A percentile compares a stretch with the other conserved stretches of the same genome.
Conservation (phyloP, 2,797 vertebrate species). For the Nannoperca obscura region DNA sequence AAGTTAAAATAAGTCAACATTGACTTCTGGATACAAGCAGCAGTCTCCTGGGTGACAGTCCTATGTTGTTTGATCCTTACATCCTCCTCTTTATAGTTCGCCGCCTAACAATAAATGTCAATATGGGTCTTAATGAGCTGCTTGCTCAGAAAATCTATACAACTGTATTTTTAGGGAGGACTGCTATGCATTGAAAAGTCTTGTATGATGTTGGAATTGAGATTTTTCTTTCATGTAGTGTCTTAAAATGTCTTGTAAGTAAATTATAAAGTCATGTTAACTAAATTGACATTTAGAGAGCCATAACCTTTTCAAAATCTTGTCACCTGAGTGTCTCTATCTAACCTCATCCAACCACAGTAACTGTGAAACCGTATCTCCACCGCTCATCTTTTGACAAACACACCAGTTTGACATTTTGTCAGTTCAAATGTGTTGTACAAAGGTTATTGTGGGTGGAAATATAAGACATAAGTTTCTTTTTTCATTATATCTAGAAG, state of each 20-base stretch:
- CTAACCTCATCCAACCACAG: conserved; percentile 1
- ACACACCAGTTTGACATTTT: neutral
- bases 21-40: no score
- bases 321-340: neutral
- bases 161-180: no score
- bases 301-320: neutral
- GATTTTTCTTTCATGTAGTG: neutral
- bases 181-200: neutral
- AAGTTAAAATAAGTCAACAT: no score
- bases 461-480: neutral
- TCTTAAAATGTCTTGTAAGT: neutral
- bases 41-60: no score
- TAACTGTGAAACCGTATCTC: neutral
- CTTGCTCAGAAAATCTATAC: no score
- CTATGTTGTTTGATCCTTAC: no score
- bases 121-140: no score
- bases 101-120: no score
- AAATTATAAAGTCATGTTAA: neutral
- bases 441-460: neutral
- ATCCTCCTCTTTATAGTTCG: no score
- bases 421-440: neutral
- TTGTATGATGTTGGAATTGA: neutral
- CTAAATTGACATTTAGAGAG: neutral
- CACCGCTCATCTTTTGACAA: conserved; percentile 4
- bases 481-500: neutral